Conservation (phyloP, 2,113 vertebrate genomes). For the Hystrix cristata region DNA sequence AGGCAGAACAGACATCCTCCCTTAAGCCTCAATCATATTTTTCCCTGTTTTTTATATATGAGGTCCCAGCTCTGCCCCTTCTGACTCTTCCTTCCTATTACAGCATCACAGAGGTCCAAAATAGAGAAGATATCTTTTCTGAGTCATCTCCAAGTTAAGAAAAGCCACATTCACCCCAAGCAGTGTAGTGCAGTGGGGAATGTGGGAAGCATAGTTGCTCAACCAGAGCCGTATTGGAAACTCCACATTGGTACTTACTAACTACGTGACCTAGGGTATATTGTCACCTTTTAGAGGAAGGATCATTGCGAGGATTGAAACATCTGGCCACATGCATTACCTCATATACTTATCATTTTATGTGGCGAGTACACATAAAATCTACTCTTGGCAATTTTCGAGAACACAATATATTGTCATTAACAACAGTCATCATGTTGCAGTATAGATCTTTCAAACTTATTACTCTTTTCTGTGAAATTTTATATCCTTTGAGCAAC, state of each 20-base stretch:
- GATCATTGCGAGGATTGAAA: slow-evolving; percentile 21
- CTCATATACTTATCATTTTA: neutral
- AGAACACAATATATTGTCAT: neutral
- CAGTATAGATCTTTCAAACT: neutral
- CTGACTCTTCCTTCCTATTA: neutral
- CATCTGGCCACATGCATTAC: neutral
- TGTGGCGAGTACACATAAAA: neutral
- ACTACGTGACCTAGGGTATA: neutral
- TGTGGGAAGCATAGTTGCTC: neutral
- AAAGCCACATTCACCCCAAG: neutral
- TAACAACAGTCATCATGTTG: neutral
- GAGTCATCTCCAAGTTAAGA: slow-evolving; percentile 29
- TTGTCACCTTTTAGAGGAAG: slow-evolving; percentile 37
- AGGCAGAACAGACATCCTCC: neutral
- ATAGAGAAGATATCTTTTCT: slow-evolving; percentile 4
- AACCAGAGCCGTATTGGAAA: slow-evolving; percentile 42
- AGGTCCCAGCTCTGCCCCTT: neutral
- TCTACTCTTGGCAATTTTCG: neutral
- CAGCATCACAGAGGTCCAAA: neutral
- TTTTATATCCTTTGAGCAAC: neutral
- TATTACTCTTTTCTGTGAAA: neutral
- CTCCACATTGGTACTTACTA: neutral
- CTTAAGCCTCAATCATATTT: slow-evolving; percentile 38
- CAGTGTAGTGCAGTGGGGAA: neutral
- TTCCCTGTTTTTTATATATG: neutral